Evolutionary conservation across 2,888 invertebrate species (phyloP).

Genomic region (Cheilosia scutellata): DNA sequence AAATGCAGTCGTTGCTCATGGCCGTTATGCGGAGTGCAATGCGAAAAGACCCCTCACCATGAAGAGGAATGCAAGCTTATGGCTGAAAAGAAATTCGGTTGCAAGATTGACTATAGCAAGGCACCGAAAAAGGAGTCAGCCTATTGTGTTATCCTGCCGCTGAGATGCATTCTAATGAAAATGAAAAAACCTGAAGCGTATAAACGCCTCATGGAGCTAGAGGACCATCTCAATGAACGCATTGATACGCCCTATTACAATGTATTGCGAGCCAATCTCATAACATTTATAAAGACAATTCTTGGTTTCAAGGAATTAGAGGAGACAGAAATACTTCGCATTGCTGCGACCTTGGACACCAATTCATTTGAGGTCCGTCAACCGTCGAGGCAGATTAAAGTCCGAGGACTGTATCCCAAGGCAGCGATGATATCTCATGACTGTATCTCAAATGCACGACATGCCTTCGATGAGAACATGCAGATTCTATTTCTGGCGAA

Average conservation of each 20-base stretch:
- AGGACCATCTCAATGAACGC: slow-evolving; percentile 87
- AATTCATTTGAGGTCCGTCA: slow-evolving; percentile 89
- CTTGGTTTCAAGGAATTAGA: slow-evolving; percentile 85
- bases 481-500: slow-evolving; percentile 88
- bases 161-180: slow-evolving; percentile 88
- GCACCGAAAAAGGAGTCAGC: slow-evolving; percentile 86
- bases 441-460: slow-evolving; percentile 89
- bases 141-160: slow-evolving; percentile 88
- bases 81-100: slow-evolving; percentile 86
- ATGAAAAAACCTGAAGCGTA: slow-evolving; percentile 84
- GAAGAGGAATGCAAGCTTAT: slow-evolving; percentile 87
- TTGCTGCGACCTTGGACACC: slow-evolving; percentile 89
- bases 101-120: slow-evolving; percentile 84
- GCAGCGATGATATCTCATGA: slow-evolving; percentile 90
- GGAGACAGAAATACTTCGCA: slow-evolving; percentile 86
- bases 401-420: slow-evolving; percentile 87
- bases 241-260: slow-evolving; percentile 86
- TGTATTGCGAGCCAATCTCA: slow-evolving; percentile 86
- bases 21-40: slow-evolving; percentile 88
- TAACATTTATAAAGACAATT: slow-evolving; percentile 87
- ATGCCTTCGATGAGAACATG: slow-evolving; percentile 87
- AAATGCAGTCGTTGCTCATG: slow-evolving; percentile 88
- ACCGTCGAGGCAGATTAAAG: slow-evolving; percentile 82
- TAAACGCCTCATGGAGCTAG: slow-evolving; percentile 79
- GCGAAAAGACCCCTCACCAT: slow-evolving; percentile 86